Evolutionary conservation across 2,888 invertebrate species (phyloP), one percentile per base, ranked within the genome.

Genomic region (Idaea straminata): DNA sequence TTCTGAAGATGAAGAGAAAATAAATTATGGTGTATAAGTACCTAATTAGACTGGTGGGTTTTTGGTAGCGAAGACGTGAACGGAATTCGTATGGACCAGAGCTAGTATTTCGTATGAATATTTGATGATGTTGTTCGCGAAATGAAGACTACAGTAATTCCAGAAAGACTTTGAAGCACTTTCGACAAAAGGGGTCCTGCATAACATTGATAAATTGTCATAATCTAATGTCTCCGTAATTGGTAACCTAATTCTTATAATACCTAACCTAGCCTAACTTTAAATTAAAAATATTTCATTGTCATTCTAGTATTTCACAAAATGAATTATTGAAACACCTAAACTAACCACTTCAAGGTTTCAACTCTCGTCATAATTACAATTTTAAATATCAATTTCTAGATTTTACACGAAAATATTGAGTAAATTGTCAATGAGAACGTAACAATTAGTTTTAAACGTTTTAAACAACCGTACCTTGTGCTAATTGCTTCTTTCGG

Each of bases 301-400:
- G 47, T 59, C 66, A 66, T 65, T 68, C 66, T 72, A 69, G 65
- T 63, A 71, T 72, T 72, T 69, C 70, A 72, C 70, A 72, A 69
- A 71, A 66, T 62, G 62, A 69, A 69, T 57, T 71, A 74, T 70
- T 66, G 68, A 72, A 76, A 74, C 67, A 72, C 76, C 72, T 71
- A 71, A 70, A 69, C 73, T 69, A 72, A 75, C 72, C 59, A 68
- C 69, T 68, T 64, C 76, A 74, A 76, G 74, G 75, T 25, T 74
- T 72, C 64, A 64, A 61, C 67, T 69, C 72, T 72, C 66, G 62
- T 67, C 68, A 63, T 66, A 47, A 70, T 68, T 67, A 68, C 67
- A 69, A 70, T 70, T 69, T 72, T 68, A 47, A 47, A 47, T 47
- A 47, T 47, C 10, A 4, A 10, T 47, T 10, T 47, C 47, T 47